Conservation (phyloP, 2,888 invertebrate genomes). For the Ectropis crepuscularia region DNA sequence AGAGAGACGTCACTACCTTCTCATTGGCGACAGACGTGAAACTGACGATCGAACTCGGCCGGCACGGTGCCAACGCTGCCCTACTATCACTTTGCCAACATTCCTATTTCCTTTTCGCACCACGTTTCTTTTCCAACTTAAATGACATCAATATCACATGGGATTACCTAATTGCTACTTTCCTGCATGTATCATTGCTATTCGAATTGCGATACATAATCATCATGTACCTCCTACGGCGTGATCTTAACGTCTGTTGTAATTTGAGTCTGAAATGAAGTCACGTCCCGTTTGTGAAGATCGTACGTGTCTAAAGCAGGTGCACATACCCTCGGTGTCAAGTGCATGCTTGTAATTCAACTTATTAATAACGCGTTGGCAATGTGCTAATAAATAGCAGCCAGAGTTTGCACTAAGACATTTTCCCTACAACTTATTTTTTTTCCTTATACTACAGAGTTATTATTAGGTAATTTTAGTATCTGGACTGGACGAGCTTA, state of each 20-base stretch:
- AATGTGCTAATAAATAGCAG: conserved; percentile 4
- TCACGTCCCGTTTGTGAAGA: conserved; percentile 53
- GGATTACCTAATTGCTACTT: no score
- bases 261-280: conserved; percentile 56
- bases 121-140: conserved; percentile 22
- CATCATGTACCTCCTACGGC: conserved; percentile 1
- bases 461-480: no score
- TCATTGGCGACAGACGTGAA: conserved; percentile 25
- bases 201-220: conserved; percentile 16
- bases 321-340: conserved; percentile 44
- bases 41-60: conserved; percentile 15
- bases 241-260: conserved; percentile 36
- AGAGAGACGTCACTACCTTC: conserved; percentile 51
- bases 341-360: conserved; percentile 26
- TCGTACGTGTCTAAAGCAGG: conserved; percentile 54
- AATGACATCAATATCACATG: conserved; percentile 22
- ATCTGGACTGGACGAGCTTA: no score
- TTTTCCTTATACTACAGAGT: no score
- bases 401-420: no score
- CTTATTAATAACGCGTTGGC: conserved; percentile 20
- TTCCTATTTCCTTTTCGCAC: conserved; percentile 31
- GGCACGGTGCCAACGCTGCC: conserved; percentile 51
- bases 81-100: conserved; percentile 76
- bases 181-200: background rate
- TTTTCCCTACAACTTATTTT: no score